phyloP scores from a whole-genome alignment of 1,140 invertebrate genomes.

The Stenopsyche tienmushanensis region DNA sequence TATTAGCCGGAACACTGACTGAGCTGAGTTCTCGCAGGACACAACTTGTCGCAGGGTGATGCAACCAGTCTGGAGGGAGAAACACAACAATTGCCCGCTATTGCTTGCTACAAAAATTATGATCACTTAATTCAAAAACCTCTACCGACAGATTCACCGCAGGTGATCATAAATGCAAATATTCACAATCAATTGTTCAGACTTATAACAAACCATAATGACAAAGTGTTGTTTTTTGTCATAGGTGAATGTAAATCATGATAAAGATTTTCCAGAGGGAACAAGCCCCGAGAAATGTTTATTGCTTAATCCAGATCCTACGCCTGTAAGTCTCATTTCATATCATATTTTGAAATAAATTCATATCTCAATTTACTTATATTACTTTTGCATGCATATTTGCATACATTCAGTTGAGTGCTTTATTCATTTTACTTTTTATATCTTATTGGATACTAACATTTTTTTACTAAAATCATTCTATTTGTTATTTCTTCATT shows the following conservation, averaged over 20 bases:
- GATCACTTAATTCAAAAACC: conserved; percentile 71
- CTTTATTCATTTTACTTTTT: too few species aligned
- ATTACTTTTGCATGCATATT: too few species aligned
- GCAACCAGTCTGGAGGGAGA: conserved; percentile 84
- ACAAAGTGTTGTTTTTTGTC: background rate
- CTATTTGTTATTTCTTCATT: too few species aligned
- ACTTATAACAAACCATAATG: background rate
- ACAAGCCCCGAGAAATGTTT: conserved; percentile 55
- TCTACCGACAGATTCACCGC: conserved; percentile 60
- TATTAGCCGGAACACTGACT: conserved; percentile 52
- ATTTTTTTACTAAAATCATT: too few species aligned
- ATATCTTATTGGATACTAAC: too few species aligned
- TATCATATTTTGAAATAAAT: too few species aligned
- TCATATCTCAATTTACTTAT: too few species aligned
- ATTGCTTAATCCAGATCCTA: conserved; percentile 55
- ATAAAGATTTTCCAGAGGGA: conserved; percentile 49
- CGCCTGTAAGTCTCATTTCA: conserved; percentile 55
- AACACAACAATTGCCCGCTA: conserved; percentile 65
- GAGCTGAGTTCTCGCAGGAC: conserved; percentile 66
- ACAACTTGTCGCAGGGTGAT: conserved; percentile 87
- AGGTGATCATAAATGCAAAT: conserved; percentile 50
- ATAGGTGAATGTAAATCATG: conserved; percentile 26
- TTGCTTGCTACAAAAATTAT: conserved; percentile 83
- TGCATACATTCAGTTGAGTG: too few species aligned
- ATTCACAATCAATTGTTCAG: background rate